phyloP scores from a whole-genome alignment of 2,888 invertebrate genomes.

The Amitus sp. region DNA sequence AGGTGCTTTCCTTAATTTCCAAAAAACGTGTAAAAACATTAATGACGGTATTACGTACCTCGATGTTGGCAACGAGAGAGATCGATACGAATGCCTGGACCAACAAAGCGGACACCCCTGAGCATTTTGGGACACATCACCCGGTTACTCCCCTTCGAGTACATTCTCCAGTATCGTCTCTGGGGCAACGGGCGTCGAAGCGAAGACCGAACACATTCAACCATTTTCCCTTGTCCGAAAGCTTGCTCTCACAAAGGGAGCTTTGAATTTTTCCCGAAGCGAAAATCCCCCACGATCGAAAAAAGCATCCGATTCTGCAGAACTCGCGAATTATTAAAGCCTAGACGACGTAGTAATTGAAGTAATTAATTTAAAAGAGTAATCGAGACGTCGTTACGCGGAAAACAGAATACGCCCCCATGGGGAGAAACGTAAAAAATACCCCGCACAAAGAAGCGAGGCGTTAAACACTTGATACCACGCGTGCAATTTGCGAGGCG shows the following conservation, averaged over 20 bases:
- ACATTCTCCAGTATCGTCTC: constrained; percentile 20
- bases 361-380: too few relatives aligned
- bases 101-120: constrained; percentile 28
- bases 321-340: too few relatives aligned
- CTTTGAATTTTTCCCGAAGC: constrained; percentile 31
- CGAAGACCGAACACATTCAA: not conserved
- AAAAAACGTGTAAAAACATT: too few relatives aligned
- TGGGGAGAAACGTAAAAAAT: constrained; percentile 6
- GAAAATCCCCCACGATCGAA: too few relatives aligned
- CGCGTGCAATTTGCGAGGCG: constrained; percentile 5
- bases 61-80: constrained; percentile 24
- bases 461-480: constrained; percentile 18
- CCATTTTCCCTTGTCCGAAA: too few relatives aligned
- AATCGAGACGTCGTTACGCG: too few relatives aligned
- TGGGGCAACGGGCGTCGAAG: constrained; percentile 20
- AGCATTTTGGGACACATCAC: constrained; percentile 24
- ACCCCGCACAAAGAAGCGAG: constrained; percentile 12
- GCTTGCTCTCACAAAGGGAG: constrained; percentile 9
- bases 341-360: too few relatives aligned
- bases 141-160: constrained; percentile 1
- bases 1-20: too few relatives aligned
- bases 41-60: constrained; percentile 4
- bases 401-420: not conserved
- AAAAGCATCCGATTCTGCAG: too few relatives aligned
- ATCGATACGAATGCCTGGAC: constrained; percentile 36